Evolutionary conservation across 2,797 vertebrate genomes (phyloP).

Genomic region (Lepidocolaptes lacrymiger): DNA sequence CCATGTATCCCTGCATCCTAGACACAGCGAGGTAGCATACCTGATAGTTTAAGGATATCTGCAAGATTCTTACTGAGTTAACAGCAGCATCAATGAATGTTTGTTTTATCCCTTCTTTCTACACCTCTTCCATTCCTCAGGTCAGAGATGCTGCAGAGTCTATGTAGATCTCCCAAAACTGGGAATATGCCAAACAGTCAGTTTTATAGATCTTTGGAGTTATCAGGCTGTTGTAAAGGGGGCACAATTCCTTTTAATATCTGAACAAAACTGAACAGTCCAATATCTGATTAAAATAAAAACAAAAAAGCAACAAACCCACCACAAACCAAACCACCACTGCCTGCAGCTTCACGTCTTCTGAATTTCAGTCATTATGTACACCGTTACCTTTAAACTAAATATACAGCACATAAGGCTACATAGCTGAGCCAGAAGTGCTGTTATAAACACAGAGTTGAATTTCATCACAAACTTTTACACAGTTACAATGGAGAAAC

Average conservation of each 20-base stretch:
- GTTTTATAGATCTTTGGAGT: background rate
- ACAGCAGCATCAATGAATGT: background rate
- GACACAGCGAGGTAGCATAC: background rate
- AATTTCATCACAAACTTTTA: conserved; percentile 4
- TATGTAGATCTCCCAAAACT: background rate
- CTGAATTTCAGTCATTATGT: background rate
- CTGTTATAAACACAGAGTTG: background rate
- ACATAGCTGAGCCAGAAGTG: background rate
- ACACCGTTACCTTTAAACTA: background rate
- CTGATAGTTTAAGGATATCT: background rate
- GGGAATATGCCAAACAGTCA: background rate
- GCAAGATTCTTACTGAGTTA: background rate
- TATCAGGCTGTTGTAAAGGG: background rate
- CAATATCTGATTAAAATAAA: background rate
- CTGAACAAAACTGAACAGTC: background rate
- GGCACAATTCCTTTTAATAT: background rate
- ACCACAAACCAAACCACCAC: background rate
- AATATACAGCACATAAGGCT: background rate
- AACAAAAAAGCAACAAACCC: background rate
- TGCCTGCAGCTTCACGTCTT: background rate
- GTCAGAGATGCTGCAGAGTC: background rate
- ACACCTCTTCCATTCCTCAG: background rate
- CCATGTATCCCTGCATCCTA: background rate
- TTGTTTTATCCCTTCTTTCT: background rate
- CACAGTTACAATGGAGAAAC: background rate